Conservation (phyloP, 2,113 vertebrate species). For the Excalfactoria chinensis region DNA sequence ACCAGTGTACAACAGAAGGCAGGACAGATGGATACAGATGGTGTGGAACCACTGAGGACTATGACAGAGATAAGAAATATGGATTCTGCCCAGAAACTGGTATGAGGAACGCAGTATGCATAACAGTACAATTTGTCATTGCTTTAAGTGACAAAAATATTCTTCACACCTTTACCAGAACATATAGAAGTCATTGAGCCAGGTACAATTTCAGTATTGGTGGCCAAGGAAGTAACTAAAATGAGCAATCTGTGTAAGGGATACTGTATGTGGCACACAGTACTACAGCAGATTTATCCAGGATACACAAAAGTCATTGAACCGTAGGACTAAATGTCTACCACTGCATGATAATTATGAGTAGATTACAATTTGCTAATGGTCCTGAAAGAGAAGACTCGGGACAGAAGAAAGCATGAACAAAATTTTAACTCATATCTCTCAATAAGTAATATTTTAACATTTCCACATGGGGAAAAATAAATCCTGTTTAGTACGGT, state of each 20-base stretch:
- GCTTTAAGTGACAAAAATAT: neutral
- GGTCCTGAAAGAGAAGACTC: neutral
- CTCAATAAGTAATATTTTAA: neutral
- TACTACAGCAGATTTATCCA: neutral
- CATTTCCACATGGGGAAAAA: neutral
- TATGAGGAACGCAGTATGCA: slow-evolving; percentile 11
- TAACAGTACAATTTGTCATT: neutral
- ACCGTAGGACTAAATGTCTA: neutral
- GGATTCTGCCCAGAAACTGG: slow-evolving; percentile 98
- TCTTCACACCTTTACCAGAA: neutral
- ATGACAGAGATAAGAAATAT: slow-evolving; percentile 90
- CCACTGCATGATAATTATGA: neutral
- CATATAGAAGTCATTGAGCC: neutral
- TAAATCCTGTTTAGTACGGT: slow-evolving; percentile 6
- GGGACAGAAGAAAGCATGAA: neutral
- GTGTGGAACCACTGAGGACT: slow-evolving; percentile 96
- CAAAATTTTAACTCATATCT: neutral
- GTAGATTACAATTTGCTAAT: neutral
- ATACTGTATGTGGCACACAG: neutral
- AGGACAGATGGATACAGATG: slow-evolving; percentile 95
- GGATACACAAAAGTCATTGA: neutral
- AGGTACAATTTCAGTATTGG: neutral
- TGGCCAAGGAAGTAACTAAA: neutral
- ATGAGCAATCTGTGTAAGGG: rapidly evolving
- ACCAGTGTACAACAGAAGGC: slow-evolving; percentile 91